Conservation (phyloP, 2,797 vertebrate species). For the Chiroxiphia lanceolata region DNA sequence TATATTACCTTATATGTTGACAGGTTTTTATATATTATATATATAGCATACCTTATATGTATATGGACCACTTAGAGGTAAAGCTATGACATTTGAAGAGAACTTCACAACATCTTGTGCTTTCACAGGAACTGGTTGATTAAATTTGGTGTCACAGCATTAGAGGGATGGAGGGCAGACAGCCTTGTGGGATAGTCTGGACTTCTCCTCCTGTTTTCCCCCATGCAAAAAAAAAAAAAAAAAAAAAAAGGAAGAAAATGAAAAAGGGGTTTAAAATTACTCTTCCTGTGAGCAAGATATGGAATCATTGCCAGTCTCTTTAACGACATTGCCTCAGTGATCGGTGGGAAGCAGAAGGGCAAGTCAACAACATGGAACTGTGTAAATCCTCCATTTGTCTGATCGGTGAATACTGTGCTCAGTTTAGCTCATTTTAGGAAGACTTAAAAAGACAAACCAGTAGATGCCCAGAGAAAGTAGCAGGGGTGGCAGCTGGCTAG, state of each 20-base stretch:
- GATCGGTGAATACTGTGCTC: background rate
- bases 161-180: background rate
- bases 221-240: background rate
- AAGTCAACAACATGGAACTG: background rate
- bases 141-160: background rate
- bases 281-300: background rate
- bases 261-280: background rate
- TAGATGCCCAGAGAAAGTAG: background rate
- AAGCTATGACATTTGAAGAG: background rate
- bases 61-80: background rate
- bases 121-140: background rate
- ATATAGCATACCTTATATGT: background rate
- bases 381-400: background rate
- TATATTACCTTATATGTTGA: background rate
- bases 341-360: background rate
- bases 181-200: background rate
- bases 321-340: background rate
- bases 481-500: background rate
- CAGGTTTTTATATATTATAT: background rate
- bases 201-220: background rate
- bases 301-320: background rate
- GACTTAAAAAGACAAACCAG: background rate
- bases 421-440: background rate
- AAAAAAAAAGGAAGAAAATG: background rate
- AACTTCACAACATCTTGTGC: background rate